Evolutionary conservation across 2,113 vertebrate species (phyloP).

Genomic region (Tringa solitaria): DNA sequence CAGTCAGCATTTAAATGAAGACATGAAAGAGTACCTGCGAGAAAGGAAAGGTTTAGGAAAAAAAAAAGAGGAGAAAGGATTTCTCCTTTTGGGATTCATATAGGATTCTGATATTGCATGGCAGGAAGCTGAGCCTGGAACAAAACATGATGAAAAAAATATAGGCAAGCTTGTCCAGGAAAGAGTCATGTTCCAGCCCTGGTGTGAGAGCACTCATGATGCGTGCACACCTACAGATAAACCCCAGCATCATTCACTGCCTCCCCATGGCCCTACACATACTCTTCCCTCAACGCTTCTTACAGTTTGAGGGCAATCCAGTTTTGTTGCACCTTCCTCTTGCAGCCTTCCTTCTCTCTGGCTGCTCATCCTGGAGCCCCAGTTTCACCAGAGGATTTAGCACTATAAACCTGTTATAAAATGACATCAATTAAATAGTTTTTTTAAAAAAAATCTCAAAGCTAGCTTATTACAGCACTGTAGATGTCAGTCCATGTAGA

Average conservation of each 20-base stretch:
- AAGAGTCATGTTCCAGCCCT: background rate
- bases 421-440: background rate
- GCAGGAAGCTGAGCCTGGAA: background rate
- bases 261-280: rapidly evolving
- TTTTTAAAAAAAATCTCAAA: background rate
- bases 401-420: background rate
- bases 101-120: background rate
- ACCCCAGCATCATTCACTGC: background rate
- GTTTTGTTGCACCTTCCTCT: background rate
- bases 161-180: background rate
- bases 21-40: background rate
- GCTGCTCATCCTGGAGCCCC: background rate
- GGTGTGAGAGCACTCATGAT: background rate
- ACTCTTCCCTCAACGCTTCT: background rate
- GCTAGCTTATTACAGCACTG: background rate
- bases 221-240: background rate
- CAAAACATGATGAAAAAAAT: background rate
- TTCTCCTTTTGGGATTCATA: background rate
- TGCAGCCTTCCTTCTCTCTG: background rate
- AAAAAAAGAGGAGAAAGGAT: background rate
- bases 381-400: background rate
- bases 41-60: background rate
- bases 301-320: background rate
- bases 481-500: background rate
- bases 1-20: background rate